Conservation (phyloP, 2,888 invertebrate genomes). For the Iphiclides podalirius region DNA sequence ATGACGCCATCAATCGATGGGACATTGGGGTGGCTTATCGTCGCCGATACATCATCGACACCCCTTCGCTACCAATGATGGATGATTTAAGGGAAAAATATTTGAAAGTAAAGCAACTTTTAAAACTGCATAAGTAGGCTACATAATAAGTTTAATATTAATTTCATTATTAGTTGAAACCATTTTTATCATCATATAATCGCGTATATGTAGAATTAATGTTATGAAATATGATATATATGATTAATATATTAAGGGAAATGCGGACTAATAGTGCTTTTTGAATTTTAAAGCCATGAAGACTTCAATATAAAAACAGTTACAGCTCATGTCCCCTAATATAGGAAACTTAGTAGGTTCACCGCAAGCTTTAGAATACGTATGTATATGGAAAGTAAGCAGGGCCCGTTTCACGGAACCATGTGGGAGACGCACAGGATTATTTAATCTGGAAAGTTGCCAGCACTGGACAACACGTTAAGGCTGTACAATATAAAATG, state of each 20-base stretch:
- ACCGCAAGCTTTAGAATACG: neutral
- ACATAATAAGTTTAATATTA: too few relatives aligned
- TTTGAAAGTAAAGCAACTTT: neutral
- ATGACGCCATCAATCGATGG: constrained; percentile 26
- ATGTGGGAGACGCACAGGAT: neutral
- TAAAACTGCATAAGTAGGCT: too few relatives aligned
- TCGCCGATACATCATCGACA: constrained; percentile 15
- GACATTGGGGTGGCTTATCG: constrained; percentile 24
- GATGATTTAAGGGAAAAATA: neutral
- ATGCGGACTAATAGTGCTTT: too few relatives aligned
- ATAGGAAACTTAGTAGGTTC: too few relatives aligned
- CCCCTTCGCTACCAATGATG: constrained; percentile 8
- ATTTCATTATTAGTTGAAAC: too few relatives aligned
- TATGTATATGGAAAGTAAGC: neutral
- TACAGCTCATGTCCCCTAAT: too few relatives aligned
- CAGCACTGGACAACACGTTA: constrained; percentile 5
- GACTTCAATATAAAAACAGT: too few relatives aligned
- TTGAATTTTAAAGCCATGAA: too few relatives aligned
- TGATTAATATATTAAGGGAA: too few relatives aligned
- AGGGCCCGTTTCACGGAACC: neutral
- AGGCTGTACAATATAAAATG: constrained; percentile 1
- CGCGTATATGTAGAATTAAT: too few relatives aligned
- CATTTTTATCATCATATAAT: too few relatives aligned
- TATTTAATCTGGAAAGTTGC: constrained; percentile 13
- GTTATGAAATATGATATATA: too few relatives aligned